These are phyloP conservation scores for Myioborus miniatus DNA, from an alignment of 2,797 vertebrate genomes.

Conservation along the genomic window DNA sequence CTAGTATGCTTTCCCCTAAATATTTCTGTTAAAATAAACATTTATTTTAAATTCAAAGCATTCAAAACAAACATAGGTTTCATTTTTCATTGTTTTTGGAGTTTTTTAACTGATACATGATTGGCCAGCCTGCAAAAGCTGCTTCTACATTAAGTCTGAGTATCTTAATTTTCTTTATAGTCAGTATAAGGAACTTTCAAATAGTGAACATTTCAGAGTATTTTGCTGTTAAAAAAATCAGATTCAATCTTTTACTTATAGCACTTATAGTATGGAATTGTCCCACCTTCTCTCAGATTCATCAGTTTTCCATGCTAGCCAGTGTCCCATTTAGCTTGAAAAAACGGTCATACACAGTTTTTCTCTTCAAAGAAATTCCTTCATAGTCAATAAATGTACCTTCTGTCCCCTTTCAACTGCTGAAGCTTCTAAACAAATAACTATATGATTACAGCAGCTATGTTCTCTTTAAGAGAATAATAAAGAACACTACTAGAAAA, in stretches of 20 bases:
- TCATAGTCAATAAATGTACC: not conserved
- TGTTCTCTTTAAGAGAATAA: not conserved
- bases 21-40: not conserved
- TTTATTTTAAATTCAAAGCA: not conserved
- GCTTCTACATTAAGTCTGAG: not conserved
- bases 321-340: not conserved
- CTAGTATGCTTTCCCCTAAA: not conserved
- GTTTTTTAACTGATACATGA: rapidly evolving
- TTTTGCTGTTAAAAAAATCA: not conserved
- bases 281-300: not conserved
- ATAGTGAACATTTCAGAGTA: not conserved
- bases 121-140: not conserved
- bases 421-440: not conserved
- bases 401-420: not conserved
- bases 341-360: not conserved
- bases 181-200: not conserved
- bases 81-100: not conserved
- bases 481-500: not conserved
- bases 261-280: not conserved
- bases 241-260: not conserved
- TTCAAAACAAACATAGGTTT: not conserved
- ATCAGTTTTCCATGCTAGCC: not conserved
- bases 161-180: not conserved
- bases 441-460: not conserved
- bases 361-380: not conserved